Evolutionary conservation across 2,888 invertebrate genomes (phyloP).

Genomic region (Colletes collaris): DNA sequence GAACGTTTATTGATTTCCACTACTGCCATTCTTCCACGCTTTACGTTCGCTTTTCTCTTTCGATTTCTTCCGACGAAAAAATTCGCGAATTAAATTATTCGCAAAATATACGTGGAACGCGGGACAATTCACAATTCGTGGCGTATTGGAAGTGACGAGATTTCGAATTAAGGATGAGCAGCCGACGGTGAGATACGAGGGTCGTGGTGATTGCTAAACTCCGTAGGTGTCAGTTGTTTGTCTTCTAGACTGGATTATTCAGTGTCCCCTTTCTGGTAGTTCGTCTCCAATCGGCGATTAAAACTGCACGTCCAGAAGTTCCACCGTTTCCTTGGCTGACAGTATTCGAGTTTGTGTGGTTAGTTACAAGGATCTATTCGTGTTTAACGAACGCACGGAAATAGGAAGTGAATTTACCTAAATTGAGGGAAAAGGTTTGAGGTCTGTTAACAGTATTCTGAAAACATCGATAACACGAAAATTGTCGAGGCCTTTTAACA

Average conservation of each 20-base stretch:
- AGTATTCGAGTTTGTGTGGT: conserved; percentile 11
- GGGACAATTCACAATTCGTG: conserved; percentile 10
- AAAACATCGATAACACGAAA: neutral
- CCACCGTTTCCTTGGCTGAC: conserved; percentile 6
- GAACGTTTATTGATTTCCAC: conserved; percentile 6
- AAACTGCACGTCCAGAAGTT: conserved; percentile 34
- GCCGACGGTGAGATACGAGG: conserved; percentile 10
- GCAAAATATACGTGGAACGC: neutral
- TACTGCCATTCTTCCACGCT: neutral
- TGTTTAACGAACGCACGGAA: conserved; percentile 12
- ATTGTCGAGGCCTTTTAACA: neutral
- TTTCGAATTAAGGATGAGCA: conserved; percentile 28
- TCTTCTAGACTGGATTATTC: conserved; percentile 31
- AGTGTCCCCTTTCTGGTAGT: conserved; percentile 20
- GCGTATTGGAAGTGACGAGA: conserved; percentile 33
- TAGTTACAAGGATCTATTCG: neutral
- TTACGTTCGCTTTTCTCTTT: neutral
- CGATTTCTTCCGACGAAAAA: conserved; percentile 1
- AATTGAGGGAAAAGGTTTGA: neutral
- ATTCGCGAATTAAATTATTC: conserved; percentile 25
- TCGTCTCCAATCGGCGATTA: conserved; percentile 29
- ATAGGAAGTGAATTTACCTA: conserved; percentile 1
- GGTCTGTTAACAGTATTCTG: neutral
- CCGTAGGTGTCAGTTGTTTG: conserved; percentile 45
- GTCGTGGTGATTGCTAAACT: conserved; percentile 43